phyloP scores from a whole-genome alignment of 2,113 vertebrate genomes.

The Neotragus moschatus region DNA sequence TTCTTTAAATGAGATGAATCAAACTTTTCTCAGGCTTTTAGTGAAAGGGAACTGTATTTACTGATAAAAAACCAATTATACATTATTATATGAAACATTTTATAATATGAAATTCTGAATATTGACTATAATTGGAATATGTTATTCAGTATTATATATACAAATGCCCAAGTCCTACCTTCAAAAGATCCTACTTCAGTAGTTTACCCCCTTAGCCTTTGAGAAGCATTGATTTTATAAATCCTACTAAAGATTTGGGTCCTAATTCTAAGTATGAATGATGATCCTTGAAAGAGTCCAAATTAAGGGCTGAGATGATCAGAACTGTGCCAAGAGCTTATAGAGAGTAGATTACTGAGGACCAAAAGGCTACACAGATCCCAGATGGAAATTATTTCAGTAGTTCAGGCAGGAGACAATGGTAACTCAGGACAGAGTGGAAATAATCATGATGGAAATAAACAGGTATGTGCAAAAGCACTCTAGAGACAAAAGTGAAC shows the following conservation, averaged over 20 bases:
- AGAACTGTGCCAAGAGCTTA: background rate
- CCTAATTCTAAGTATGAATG: background rate
- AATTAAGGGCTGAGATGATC: background rate
- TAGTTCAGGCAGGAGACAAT: background rate
- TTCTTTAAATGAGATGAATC: background rate
- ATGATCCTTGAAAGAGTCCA: background rate
- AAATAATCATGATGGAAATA: background rate
- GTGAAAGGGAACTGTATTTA: background rate
- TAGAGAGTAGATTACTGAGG: background rate
- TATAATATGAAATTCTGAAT: slow-evolving; percentile 11
- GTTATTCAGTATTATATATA: background rate
- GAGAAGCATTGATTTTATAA: background rate
- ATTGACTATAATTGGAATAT: background rate
- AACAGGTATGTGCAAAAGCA: background rate
- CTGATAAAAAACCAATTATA: background rate
- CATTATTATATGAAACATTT: background rate
- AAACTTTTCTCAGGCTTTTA: background rate
- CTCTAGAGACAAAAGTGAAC: background rate
- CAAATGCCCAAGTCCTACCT: background rate
- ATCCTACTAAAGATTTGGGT: background rate
- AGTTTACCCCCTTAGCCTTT: background rate
- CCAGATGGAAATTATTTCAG: background rate
- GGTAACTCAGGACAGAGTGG: background rate
- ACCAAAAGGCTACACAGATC: background rate
- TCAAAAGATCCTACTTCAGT: background rate